Percentiles rank a stretch among this genome's conserved stretches.
Evolutionary conservation across 2,797 vertebrate genomes (phyloP).

Genomic region (Leuciscus waleckii): DNA sequence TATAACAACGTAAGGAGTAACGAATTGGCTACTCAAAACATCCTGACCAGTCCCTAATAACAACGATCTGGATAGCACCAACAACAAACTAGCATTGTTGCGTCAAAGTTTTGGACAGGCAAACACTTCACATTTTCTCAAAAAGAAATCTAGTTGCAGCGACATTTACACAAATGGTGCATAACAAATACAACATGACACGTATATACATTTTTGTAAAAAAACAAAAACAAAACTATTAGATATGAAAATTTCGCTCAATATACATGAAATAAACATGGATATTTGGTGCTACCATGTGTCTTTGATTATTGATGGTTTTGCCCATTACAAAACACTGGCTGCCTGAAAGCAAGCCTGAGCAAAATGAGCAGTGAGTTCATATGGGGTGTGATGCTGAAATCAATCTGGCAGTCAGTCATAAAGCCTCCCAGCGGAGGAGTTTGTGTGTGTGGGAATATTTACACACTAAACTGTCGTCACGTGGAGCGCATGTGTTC

Average conservation of each 20-base stretch:
- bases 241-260: neutral
- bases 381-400: conserved; percentile 32
- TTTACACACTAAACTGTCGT: conserved; percentile 73
- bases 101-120: neutral
- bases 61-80: neutral
- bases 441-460: conserved; percentile 65
- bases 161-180: neutral
- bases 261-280: neutral
- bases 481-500: conserved; percentile 88
- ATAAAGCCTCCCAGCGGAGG: conserved; percentile 32
- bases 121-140: neutral
- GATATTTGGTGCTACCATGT: neutral
- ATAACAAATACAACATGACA: neutral
- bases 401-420: conserved; percentile 51
- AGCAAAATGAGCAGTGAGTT: conserved; percentile 48
- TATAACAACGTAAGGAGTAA: neutral
- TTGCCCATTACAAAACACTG: conserved; percentile 9
- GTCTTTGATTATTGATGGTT: conserved; percentile 12
- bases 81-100: neutral
- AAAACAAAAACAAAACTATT: neutral
- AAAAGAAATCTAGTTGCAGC: neutral
- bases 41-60: neutral
- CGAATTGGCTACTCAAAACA: neutral
- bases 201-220: no score
- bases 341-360: conserved; percentile 29